Evolutionary conservation across 2,797 vertebrate genomes (phyloP), one percentile per base, ranked within the genome.

Genomic region (Dallia pectoralis): DNA sequence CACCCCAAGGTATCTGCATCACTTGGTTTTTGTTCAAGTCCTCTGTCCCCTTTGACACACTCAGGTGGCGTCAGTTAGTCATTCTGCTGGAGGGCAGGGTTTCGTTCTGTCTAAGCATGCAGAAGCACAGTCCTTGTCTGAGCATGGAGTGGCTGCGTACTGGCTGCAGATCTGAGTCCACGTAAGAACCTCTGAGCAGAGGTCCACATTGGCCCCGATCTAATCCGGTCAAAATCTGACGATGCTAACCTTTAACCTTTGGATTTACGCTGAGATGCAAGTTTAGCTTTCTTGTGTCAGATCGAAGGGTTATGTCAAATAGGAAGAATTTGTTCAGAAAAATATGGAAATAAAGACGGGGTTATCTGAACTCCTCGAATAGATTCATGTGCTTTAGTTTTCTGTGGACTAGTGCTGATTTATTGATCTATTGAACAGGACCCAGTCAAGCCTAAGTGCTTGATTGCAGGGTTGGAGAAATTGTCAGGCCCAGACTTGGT

Each of bases 101-200:
- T 33, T 30, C 47, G 44, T 53, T 61, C 68, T 75, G 74, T 75
- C 68, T 59, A 61, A 75, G 61, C 74, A 75, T 65, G 74, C 61
- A 53, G 12, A 22, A 64, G 8, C 30, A 27, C 29, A 32, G 62
- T 30, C 29, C 15, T 29, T 63, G 61, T 16, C 16, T 63, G 61
- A 63, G 61, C 61, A 32, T 63, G 61, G 62, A 64, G 62, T 64
- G 62, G 29, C 30, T 64, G 62, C 27, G 16, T 6, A 18, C 27
- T 32, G 22, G 53, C n/a, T 7, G 51, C n/a, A 63, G 61, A 63
- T 9, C 61, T 29, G 61, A 18, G 25, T 63, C 19, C 22, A 56
- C 22, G 51, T 27, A 22, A 59, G 62, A 15, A n/a, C 7, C 27
- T 29, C 62, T 5, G 27, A 19, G 62, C 29, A 33, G 5, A 30